phyloP scores from a whole-genome alignment of 2,888 invertebrate genomes.

The Melieria omissa region DNA sequence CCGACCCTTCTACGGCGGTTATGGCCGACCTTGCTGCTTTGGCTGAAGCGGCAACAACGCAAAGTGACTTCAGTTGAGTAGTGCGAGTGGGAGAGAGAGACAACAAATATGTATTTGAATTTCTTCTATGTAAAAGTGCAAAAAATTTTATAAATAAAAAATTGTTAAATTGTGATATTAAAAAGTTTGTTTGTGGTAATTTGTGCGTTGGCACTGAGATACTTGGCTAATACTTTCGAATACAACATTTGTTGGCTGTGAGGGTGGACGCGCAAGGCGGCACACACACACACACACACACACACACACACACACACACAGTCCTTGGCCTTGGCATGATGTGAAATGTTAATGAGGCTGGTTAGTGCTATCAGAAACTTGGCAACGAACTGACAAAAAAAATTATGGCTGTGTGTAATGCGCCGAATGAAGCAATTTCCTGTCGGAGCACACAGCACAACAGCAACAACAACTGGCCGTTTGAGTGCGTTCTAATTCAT shows the following conservation, averaged over 20 bases:
- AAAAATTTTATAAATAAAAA: constrained; percentile 15
- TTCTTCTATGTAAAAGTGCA: no score
- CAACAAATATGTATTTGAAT: no score
- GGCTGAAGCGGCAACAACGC: constrained; percentile 13
- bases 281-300: background rate
- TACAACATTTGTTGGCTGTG: background rate
- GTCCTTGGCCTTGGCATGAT: constrained; percentile 41
- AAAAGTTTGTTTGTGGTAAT: background rate
- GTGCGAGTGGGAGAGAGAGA: no score
- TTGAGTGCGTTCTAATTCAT: constrained; percentile 57
- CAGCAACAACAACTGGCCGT: constrained; percentile 38
- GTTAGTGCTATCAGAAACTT: constrained; percentile 60
- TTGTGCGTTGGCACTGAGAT: no score
- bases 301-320: background rate
- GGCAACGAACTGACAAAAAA: constrained; percentile 31
- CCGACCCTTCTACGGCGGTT: constrained; percentile 32
- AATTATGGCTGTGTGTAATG: no score
- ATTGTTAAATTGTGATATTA: constrained; percentile 1
- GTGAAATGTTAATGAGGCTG: constrained; percentile 60
- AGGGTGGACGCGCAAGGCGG: background rate
- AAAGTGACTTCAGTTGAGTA: no score
- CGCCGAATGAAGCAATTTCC: no score
- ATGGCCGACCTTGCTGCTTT: constrained; percentile 26
- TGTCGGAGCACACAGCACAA: no score
- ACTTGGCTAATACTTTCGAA: no score